Base-by-base conservation (phyloP, 2,797 vertebrate genomes). In the Sebastes itinus region DNA sequence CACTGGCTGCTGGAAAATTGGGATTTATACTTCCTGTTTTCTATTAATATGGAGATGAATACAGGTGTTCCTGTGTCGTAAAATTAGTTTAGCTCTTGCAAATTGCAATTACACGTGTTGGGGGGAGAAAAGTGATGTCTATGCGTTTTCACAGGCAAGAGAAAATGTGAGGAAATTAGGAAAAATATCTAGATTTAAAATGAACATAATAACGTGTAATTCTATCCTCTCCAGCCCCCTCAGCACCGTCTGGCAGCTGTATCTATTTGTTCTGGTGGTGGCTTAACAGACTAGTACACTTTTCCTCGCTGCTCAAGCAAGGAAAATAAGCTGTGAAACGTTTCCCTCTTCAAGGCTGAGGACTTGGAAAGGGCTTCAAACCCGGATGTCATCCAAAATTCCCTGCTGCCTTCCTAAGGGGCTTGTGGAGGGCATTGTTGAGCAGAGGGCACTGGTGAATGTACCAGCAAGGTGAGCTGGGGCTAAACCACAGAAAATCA, bases 21-120 rank as follows among this genome's bases (percentile, higher is more conserved):
- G 96, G 95, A 96, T 96, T 96, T 96, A 96, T 96, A 92, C 90
- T 94, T 95, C 92, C 95, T 95, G 94, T 95, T 96, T 96, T 96
- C 95, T 95, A 95, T 96, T 95, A 96, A 95, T 95, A 96, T 96
- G 95, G 94, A 95, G 94, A 96, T 96, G 94, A 96, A 96, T 95
- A 95, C 95, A 95, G 95, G 95, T 95, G 94, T 93, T 93, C 90
- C 90, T 87, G 88, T 91, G 94, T 95, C 88, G 87, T 95, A 95
- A 95, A 96, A 96, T 96, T 95, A 95, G 94, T 94, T 95, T 95
- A 95, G 95, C 91, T 94, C 95, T 92, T 93, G 93, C 94, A 96
- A 95, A 96, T 95, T 96, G 95, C 95, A 96, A 94, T 95, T 95
- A 95, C 90, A 92, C 55, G 78, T 93, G 88, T 90, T 92, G 85